Percentiles rank a stretch among this genome's conserved stretches.
Evolutionary conservation across 1,140 invertebrate species (phyloP).

Genomic region (Diabrotica undecimpunctata): DNA sequence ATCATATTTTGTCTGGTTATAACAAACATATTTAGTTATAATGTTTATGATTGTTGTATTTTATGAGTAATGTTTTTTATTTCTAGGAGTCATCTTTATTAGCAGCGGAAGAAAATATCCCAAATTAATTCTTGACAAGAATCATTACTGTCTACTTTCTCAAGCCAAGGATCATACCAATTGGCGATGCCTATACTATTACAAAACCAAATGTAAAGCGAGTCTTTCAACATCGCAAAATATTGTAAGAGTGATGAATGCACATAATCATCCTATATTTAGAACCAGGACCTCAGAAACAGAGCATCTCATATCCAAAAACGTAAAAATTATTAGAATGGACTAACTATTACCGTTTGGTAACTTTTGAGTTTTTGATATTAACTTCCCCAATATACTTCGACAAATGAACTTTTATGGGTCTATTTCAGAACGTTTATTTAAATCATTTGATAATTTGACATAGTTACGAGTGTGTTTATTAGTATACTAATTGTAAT

Average conservation of each 20-base stretch:
- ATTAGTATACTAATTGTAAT: too few species aligned
- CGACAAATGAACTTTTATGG: too few species aligned
- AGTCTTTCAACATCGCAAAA: constrained; percentile 26
- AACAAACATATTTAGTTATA: too few species aligned
- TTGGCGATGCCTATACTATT: constrained; percentile 32
- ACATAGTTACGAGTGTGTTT: too few species aligned
- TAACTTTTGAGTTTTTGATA: too few species aligned
- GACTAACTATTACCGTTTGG: neutral
- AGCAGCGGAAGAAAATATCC: constrained; percentile 29
- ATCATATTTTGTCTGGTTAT: too few species aligned
- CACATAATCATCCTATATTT: constrained; percentile 26
- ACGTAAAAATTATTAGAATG: constrained; percentile 21
- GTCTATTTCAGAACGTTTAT: too few species aligned
- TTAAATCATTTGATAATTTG: too few species aligned
- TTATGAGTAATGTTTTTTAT: neutral
- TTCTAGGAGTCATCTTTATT: constrained; percentile 30
- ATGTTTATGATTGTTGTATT: too few species aligned
- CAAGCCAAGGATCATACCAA: constrained; percentile 27
- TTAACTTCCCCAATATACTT: too few species aligned
- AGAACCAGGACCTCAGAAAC: constrained; percentile 12
- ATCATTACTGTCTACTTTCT: constrained; percentile 27
- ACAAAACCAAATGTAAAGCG: constrained; percentile 34
- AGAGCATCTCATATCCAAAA: constrained; percentile 18
- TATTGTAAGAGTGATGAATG: constrained; percentile 21
- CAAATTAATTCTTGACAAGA: constrained; percentile 28